Percentiles rank a stretch among this genome's conserved stretches.
phyloP scores from a whole-genome alignment of 1,140 invertebrate species.

The Drepana arcuata region DNA sequence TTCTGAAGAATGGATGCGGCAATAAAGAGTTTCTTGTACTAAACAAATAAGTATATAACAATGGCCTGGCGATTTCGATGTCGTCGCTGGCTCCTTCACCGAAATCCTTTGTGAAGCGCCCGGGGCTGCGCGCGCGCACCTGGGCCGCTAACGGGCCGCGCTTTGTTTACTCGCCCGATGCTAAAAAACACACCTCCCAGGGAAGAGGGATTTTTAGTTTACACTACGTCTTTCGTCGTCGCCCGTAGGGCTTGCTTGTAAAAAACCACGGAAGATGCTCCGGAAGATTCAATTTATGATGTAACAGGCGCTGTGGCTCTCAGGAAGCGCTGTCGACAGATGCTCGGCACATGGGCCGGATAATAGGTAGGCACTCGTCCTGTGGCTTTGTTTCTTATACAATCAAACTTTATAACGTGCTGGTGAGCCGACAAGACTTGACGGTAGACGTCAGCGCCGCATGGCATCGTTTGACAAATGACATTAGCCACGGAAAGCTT shows the following conservation, averaged over 20 bases:
- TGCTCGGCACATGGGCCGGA: constrained; percentile 44
- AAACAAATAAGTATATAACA: constrained; percentile 48
- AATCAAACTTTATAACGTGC: too few relatives aligned
- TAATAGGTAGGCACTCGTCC: constrained; percentile 43
- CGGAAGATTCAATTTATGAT: constrained; percentile 67
- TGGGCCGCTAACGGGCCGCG: constrained; percentile 47
- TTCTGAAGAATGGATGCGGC: constrained; percentile 25
- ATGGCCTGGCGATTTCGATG: constrained; percentile 43
- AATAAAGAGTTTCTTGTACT: constrained; percentile 51
- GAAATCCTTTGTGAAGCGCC: constrained; percentile 59
- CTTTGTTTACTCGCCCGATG: constrained; percentile 45
- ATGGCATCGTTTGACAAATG: too few relatives aligned
- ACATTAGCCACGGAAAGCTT: too few relatives aligned
- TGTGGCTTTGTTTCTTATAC: constrained; percentile 34
- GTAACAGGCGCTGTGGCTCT: constrained; percentile 35
- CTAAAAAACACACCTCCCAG: constrained; percentile 50
- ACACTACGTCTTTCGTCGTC: constrained; percentile 63
- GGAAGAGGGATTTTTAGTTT: constrained; percentile 57
- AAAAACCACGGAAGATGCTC: constrained; percentile 60
- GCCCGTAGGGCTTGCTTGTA: constrained; percentile 39
- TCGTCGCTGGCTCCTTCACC: constrained; percentile 43
- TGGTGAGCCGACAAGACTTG: too few relatives aligned
- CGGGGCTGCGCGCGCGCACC: constrained; percentile 42
- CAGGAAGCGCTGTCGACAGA: constrained; percentile 61
- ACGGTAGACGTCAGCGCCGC: too few relatives aligned